Evolutionary conservation across 2,888 invertebrate genomes (phyloP).

Genomic region (Ophion obscuratus): DNA sequence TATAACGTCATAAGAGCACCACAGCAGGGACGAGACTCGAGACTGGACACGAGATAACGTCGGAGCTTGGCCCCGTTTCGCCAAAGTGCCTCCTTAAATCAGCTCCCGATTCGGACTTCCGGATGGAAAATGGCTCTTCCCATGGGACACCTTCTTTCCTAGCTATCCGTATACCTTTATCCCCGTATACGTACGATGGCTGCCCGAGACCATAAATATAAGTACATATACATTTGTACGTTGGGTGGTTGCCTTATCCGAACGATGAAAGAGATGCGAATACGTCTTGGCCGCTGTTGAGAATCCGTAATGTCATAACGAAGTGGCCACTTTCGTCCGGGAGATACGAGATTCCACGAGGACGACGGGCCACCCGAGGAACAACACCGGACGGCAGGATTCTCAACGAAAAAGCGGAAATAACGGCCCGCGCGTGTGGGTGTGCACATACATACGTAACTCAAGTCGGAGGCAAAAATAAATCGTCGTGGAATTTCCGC

Average conservation of each 20-base stretch:
- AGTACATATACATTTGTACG: slow-evolving; percentile 1
- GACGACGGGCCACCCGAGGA: slow-evolving; percentile 23
- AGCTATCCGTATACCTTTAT: slow-evolving; percentile 10
- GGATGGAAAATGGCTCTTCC: slow-evolving; percentile 62
- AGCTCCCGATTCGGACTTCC: slow-evolving; percentile 63
- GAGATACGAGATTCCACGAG: slow-evolving; percentile 31
- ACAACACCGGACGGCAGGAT: slow-evolving; percentile 33
- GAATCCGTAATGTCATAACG: slow-evolving; percentile 67
- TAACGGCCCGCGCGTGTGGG: slow-evolving; percentile 11
- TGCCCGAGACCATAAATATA: slow-evolving; percentile 28
- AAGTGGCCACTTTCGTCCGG: slow-evolving; percentile 59
- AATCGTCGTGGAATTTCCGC: slow-evolving; percentile 16
- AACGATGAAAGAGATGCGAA: background rate
- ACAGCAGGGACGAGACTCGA: slow-evolving; percentile 9
- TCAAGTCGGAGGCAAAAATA: slow-evolving; percentile 4
- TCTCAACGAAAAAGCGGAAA: slow-evolving; percentile 41
- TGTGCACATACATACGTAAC: no score
- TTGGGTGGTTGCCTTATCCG: slow-evolving; percentile 12
- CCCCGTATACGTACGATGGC: slow-evolving; percentile 7
- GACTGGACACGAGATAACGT: slow-evolving; percentile 47
- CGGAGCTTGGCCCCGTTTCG: slow-evolving; percentile 35
- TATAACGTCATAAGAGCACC: slow-evolving; percentile 36
- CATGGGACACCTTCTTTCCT: slow-evolving; percentile 50
- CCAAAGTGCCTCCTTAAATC: slow-evolving; percentile 64
- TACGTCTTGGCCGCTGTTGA: slow-evolving; percentile 57